Evolutionary conservation across 2,888 invertebrate species (phyloP).

Genomic region (Apamea epomidion): DNA sequence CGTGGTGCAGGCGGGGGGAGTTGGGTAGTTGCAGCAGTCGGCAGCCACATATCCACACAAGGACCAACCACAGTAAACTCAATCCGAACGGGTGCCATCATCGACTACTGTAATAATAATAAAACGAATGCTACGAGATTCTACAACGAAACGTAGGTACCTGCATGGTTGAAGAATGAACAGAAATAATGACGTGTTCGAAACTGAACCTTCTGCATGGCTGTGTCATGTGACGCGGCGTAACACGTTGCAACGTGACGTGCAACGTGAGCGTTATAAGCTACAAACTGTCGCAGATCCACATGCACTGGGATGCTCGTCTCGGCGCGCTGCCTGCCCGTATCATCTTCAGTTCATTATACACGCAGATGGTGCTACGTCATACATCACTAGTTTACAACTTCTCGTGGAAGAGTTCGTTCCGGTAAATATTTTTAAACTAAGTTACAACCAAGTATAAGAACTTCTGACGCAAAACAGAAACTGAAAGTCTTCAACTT

Average conservation of each 20-base stretch:
- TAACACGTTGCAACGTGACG: slow-evolving; percentile 9
- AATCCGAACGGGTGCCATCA: not conserved
- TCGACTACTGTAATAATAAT: not conserved
- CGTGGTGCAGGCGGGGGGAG: not conserved
- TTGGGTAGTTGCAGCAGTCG: slow-evolving; percentile 3
- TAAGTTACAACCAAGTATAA: not conserved
- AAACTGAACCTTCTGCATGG: not conserved
- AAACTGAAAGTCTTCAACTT: not conserved
- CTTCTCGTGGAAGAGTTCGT: not conserved
- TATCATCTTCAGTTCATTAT: not conserved
- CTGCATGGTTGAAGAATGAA: not conserved
- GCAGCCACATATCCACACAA: not conserved
- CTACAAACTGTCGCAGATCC: not conserved
- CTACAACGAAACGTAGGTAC: not conserved
- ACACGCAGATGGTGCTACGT: not conserved
- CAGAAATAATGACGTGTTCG: not conserved
- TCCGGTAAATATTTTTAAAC: not conserved
- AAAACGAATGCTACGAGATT: not conserved
- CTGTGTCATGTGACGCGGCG: not conserved
- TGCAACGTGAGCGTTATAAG: too few species aligned
- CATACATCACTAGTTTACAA: not conserved
- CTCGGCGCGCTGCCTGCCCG: not conserved
- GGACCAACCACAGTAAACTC: not conserved
- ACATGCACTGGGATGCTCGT: not conserved
- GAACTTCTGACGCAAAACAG: not conserved